A percentile compares a stretch with the other conserved stretches of the same genome.
Conservation (phyloP, 1,140 invertebrate genomes). For the Leptopilina clavipes region DNA sequence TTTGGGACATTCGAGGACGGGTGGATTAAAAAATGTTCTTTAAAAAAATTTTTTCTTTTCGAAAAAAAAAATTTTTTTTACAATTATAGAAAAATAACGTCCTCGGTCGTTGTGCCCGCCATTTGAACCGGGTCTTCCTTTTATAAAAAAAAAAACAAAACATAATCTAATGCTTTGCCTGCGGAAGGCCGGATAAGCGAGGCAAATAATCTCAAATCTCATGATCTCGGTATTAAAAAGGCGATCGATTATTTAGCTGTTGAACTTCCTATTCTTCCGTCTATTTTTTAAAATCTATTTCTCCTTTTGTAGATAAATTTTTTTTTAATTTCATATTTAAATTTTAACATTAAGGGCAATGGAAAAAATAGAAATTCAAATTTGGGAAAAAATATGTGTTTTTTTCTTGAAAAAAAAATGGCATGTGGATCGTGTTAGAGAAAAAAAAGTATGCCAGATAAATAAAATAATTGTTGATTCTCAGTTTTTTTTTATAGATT, state of each 20-base stretch:
- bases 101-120: slow-evolving; percentile 25
- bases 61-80: slow-evolving; percentile 42
- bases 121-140: slow-evolving; percentile 30
- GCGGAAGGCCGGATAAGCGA: slow-evolving; percentile 22
- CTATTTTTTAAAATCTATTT: background rate
- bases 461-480: slow-evolving; percentile 22
- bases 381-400: background rate
- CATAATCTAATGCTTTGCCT: slow-evolving; percentile 9
- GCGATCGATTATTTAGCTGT: slow-evolving; percentile 34
- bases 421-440: slow-evolving; percentile 13
- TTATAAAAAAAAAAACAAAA: background rate
- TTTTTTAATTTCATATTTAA: background rate
- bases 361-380: background rate
- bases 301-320: slow-evolving; percentile 5
- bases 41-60: slow-evolving; percentile 35
- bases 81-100: slow-evolving; percentile 35
- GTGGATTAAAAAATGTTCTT: slow-evolving; percentile 41
- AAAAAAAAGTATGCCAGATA: slow-evolving; percentile 7
- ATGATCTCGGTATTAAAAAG: slow-evolving; percentile 34
- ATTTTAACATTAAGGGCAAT: background rate
- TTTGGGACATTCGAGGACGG: slow-evolving; percentile 41
- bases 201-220: slow-evolving; percentile 14
- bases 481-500: slow-evolving; percentile 14
- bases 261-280: slow-evolving; percentile 31
- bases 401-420: background rate